Evolutionary conservation across 2,797 vertebrate genomes (phyloP).

Genomic region (Peromyscus attwateri): DNA sequence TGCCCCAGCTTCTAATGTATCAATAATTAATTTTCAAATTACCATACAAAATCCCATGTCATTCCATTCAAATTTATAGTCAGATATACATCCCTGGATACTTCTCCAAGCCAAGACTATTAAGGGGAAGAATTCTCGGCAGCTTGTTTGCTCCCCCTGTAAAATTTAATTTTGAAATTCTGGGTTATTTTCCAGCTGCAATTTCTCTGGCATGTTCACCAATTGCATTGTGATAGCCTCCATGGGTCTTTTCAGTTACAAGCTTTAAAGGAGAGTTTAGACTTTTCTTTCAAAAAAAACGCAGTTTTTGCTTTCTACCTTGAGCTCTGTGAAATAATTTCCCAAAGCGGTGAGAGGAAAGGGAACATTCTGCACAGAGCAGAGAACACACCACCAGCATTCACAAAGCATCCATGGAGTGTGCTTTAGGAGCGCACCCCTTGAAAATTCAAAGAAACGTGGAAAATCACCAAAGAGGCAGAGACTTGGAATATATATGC

Average conservation of each 20-base stretch:
- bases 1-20: neutral
- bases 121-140: neutral
- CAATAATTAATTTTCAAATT: slow-evolving; percentile 48
- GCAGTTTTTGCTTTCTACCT: neutral
- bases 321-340: neutral
- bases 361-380: neutral
- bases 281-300: slow-evolving; percentile 13
- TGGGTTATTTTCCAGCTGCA: neutral
- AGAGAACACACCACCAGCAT: neutral
- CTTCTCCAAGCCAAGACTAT: neutral
- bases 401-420: too few relatives aligned
- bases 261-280: neutral
- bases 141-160: neutral
- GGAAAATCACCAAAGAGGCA: neutral
- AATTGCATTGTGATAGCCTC: neutral
- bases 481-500: too few relatives aligned
- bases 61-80: neutral
- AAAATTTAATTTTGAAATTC: slow-evolving; percentile 49
- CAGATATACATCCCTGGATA: neutral
- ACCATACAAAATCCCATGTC: neutral
- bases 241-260: neutral
- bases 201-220: neutral
- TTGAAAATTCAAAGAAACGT: neutral
- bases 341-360: neutral
- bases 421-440: neutral